These are phyloP conservation scores for Labeo catla DNA, from an alignment of 2,113 vertebrate genomes.

Conservation along the genomic window DNA sequence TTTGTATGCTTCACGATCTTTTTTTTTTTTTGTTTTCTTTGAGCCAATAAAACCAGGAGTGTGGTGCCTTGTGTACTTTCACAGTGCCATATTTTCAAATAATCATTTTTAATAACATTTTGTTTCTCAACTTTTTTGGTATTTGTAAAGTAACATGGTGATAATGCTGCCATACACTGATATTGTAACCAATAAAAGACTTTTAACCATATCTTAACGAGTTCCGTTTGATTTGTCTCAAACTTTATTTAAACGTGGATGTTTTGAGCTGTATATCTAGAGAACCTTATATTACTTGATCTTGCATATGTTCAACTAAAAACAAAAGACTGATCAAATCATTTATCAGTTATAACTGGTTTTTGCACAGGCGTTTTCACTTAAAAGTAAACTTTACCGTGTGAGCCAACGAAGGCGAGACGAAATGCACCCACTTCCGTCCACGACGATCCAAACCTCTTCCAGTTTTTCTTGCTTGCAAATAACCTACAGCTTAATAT, in stretches of 20 bases:
- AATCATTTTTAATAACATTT: slow-evolving; percentile 77
- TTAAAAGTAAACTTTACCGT: neutral
- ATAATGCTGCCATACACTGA: slow-evolving; percentile 86
- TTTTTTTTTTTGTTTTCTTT: slow-evolving; percentile 44
- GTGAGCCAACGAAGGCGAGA: neutral
- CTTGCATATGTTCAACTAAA: neutral
- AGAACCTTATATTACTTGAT: neutral
- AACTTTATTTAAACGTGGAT: neutral
- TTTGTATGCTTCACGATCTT: slow-evolving; percentile 56
- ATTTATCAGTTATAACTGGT: neutral
- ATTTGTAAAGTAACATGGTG: slow-evolving; percentile 96
- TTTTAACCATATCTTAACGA: slow-evolving; percentile 81
- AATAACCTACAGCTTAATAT: neutral
- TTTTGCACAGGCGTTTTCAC: neutral
- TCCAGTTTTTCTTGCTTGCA: neutral
- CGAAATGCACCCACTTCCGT: too few relatives aligned
- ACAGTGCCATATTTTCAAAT: slow-evolving; percentile 85
- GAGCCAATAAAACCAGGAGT: slow-evolving; percentile 54
- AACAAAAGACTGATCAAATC: neutral
- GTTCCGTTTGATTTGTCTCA: neutral
- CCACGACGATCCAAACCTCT: too few relatives aligned
- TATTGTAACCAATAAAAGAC: slow-evolving; percentile 96
- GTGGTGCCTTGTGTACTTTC: slow-evolving; percentile 68
- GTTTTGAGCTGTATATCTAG: neutral
- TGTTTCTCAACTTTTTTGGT: slow-evolving; percentile 81